These are phyloP conservation scores for Hydroisotoma schaefferi DNA, from an alignment of 2,888 invertebrate species.

Conservation along the genomic window DNA sequence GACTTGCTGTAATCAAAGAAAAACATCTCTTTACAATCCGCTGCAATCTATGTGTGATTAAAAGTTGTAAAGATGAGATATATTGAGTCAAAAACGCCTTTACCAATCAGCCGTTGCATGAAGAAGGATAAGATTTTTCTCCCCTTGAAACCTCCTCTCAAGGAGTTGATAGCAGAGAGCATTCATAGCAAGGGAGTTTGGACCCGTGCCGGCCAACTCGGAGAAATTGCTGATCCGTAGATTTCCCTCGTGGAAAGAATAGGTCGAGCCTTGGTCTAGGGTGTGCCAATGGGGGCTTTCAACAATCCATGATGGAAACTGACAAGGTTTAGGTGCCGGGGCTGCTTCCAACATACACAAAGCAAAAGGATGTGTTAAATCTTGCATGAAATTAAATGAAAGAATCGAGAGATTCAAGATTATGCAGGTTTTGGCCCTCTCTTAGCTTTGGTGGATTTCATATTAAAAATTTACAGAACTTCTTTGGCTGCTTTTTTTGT, in stretches of 20 bases:
- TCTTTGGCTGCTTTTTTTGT: no score
- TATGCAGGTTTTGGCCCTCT: no score
- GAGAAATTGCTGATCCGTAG: slow-evolving; percentile 38
- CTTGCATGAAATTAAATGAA: no score
- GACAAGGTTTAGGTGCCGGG: slow-evolving; percentile 70
- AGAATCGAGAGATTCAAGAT: no score
- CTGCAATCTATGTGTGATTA: no score
- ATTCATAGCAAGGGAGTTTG: slow-evolving; percentile 28
- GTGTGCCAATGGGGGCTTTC: slow-evolving; percentile 82
- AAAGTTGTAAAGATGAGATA: background rate
- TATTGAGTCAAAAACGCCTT: no score
- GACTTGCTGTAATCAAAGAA: no score
- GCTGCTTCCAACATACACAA: slow-evolving; percentile 59
- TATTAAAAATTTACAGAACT: no score
- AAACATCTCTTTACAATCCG: no score
- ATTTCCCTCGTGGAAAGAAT: slow-evolving; percentile 63
- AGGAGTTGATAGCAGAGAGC: slow-evolving; percentile 32
- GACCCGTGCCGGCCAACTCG: slow-evolving; percentile 21
- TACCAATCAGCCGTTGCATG: slow-evolving; percentile 31
- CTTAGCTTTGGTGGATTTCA: no score
- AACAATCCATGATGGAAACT: slow-evolving; percentile 83
- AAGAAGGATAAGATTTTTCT: slow-evolving; percentile 12
- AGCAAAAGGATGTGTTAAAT: no score
- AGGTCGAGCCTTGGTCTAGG: slow-evolving; percentile 76
- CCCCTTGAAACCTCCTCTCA: slow-evolving; percentile 18